These are phyloP conservation scores for Symphodus melops DNA, from an alignment of 2,113 vertebrate genomes.

Conservation along the genomic window DNA sequence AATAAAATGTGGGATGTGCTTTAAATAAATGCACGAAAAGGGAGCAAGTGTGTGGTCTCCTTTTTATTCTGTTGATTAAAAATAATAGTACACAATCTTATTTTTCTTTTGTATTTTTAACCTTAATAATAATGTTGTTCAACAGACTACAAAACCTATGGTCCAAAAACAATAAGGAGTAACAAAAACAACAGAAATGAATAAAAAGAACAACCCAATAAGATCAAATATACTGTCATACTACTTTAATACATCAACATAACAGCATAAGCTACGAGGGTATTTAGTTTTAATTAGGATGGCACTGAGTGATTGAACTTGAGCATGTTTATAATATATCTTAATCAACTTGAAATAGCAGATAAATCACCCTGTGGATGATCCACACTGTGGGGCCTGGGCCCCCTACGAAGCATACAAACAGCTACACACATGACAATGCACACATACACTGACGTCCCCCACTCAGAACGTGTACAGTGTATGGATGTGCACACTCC, in stretches of 20 bases:
- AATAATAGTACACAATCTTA: too few relatives aligned
- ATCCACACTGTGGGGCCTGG: constrained; percentile 17
- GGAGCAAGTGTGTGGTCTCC: too few relatives aligned
- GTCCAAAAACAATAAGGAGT: background rate
- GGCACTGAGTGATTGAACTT: constrained; percentile 45
- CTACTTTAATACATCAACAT: background rate
- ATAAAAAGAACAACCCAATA: background rate
- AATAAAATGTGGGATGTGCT: too few relatives aligned
- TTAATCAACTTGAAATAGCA: constrained; percentile 50
- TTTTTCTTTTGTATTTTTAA: too few relatives aligned
- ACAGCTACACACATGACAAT: background rate
- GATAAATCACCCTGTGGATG: constrained; percentile 47
- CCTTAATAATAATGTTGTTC: too few relatives aligned
- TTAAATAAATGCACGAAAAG: too few relatives aligned
- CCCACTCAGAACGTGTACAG: constrained; percentile 20
- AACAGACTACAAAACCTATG: background rate
- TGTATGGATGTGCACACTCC: background rate
- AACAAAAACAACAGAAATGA: too few relatives aligned
- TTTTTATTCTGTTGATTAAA: too few relatives aligned
- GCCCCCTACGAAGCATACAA: constrained; percentile 10
- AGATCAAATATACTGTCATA: constrained; percentile 5
- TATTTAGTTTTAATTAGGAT: constrained; percentile 37
- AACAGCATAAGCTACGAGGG: constrained; percentile 3
- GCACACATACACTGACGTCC: background rate
- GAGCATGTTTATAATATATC: constrained; percentile 28